These are phyloP conservation scores for Alosa alosa DNA, from an alignment of 2,113 vertebrate genomes.

Conservation along the genomic window DNA sequence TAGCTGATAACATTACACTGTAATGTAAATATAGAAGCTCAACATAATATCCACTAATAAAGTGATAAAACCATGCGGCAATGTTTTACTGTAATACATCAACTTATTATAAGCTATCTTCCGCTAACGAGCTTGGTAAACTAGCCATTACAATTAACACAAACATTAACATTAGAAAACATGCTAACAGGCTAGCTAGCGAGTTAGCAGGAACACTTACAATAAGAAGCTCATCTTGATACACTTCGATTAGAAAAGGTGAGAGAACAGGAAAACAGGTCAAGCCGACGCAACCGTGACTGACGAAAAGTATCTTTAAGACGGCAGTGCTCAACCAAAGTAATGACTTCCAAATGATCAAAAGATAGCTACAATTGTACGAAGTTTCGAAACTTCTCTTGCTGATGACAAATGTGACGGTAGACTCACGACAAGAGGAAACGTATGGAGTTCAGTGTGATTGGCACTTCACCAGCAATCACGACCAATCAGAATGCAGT, in stretches of 20 bases:
- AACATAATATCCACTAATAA: neutral
- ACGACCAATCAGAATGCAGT: constrained; percentile 1
- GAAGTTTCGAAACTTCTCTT: neutral
- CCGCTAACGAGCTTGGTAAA: neutral
- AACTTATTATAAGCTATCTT: neutral
- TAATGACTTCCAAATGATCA: neutral
- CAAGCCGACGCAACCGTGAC: neutral
- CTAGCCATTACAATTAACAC: neutral
- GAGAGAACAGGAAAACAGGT: neutral
- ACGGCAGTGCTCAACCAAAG: neutral
- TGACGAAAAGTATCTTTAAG: neutral
- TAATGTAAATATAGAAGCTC: neutral
- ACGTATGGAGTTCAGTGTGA: neutral
- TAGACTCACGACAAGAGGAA: neutral
- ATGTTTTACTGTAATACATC: neutral
- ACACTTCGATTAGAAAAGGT: constrained; percentile 36
- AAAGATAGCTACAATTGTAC: neutral
- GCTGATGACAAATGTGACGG: constrained; percentile 1
- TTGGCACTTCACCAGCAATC: neutral
- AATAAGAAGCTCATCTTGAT: constrained; percentile 78
- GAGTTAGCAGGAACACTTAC: constrained; percentile 62
- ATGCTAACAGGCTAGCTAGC: constrained; percentile 32
- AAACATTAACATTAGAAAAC: constrained; percentile 35
- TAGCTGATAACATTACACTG: neutral
- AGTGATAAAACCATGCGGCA: neutral